A percentile compares a stretch with the other conserved stretches of the same genome.
Conservation (phyloP, 2,888 invertebrate species). For the Galeruca laticollis region DNA sequence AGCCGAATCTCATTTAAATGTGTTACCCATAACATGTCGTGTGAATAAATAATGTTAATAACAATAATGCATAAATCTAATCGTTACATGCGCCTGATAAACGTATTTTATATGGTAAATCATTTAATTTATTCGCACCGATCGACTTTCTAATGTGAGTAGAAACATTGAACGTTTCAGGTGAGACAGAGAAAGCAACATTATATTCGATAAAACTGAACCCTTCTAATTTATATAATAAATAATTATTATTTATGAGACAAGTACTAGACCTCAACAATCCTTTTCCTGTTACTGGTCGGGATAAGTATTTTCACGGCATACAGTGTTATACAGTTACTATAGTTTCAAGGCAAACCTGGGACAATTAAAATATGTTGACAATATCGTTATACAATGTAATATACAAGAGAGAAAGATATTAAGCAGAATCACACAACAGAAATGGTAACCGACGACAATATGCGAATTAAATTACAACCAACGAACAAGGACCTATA, state of each 20-base stretch:
- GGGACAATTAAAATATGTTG: too few relatives aligned
- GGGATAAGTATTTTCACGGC: too few relatives aligned
- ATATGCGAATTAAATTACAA: too few relatives aligned
- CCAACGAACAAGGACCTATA: too few relatives aligned
- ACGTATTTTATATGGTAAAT: conserved; percentile 25
- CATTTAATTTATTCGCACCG: conserved; percentile 23
- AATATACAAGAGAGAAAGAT: too few relatives aligned
- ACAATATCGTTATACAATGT: too few relatives aligned
- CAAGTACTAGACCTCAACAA: too few relatives aligned
- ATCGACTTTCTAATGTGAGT: conserved; percentile 16
- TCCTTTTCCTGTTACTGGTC: too few relatives aligned
- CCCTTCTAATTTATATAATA: not conserved
- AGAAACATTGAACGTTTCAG: not conserved
- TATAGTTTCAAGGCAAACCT: too few relatives aligned
- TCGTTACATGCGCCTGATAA: conserved; percentile 23
- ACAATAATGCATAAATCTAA: conserved; percentile 32
- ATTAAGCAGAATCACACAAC: too few relatives aligned
- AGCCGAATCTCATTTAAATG: conserved; percentile 30
- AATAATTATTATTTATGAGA: not conserved
- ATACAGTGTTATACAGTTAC: too few relatives aligned
- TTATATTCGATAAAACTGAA: not conserved
- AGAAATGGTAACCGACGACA: too few relatives aligned
- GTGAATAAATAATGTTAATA: conserved; percentile 31
- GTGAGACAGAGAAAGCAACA: not conserved
- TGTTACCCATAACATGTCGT: conserved; percentile 18